Evolutionary conservation across 2,113 vertebrate genomes (phyloP).

Genomic region (Cavia porcellus): DNA sequence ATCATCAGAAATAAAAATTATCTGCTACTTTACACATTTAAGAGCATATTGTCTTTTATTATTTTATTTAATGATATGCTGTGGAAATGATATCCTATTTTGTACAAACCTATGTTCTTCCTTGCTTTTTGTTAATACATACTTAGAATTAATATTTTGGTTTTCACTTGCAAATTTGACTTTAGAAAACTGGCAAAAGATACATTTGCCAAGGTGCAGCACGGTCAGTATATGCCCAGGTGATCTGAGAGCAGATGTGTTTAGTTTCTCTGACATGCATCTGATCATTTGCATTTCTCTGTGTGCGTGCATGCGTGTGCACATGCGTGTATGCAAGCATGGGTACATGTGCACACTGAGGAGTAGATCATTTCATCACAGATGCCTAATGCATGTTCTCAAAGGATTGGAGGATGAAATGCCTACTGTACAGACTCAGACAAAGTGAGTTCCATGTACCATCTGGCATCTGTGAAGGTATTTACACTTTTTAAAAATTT

Average conservation of each 20-base stretch:
- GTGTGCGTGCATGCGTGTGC: neutral
- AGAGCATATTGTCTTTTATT: neutral
- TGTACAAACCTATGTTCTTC: neutral
- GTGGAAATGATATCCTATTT: neutral
- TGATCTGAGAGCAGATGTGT: neutral
- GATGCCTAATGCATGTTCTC: neutral
- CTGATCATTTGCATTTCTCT: neutral
- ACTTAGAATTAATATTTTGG: neutral
- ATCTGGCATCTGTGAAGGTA: neutral
- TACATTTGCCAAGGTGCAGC: neutral
- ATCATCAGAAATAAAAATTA: constrained; percentile 10
- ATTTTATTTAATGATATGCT: neutral
- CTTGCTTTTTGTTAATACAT: constrained; percentile 36
- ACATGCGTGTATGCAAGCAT: accelerated
- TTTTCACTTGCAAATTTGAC: neutral
- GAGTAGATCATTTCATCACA: neutral
- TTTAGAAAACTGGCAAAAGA: neutral
- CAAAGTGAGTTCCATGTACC: neutral
- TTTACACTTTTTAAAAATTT: neutral
- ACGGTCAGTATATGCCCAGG: neutral
- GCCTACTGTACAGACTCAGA: neutral
- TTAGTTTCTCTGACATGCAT: neutral
- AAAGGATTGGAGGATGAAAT: neutral
- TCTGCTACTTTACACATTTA: neutral
- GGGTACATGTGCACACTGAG: accelerated